These are phyloP conservation scores for Hippocampus comes DNA, from an alignment of 2,113 vertebrate species.

Conservation along the genomic window DNA sequence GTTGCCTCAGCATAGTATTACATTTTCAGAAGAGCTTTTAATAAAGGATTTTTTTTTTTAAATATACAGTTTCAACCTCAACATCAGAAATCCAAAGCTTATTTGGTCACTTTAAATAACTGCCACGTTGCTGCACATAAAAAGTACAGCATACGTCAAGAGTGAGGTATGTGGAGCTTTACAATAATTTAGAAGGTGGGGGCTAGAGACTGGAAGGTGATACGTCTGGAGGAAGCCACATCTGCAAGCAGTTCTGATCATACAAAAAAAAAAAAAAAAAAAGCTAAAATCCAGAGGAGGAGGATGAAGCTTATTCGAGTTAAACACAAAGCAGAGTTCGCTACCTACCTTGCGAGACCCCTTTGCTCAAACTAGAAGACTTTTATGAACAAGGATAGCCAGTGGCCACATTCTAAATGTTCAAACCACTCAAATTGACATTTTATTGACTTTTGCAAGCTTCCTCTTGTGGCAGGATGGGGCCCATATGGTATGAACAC, in stretches of 20 bases:
- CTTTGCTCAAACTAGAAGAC: neutral
- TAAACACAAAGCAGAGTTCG: neutral
- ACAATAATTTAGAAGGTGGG: neutral
- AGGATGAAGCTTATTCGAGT: neutral
- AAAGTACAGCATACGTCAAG: neutral
- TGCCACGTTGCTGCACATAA: neutral
- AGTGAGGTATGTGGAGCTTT: neutral
- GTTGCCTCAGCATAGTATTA: neutral
- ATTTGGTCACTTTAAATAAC: neutral
- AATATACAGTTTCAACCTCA: too few species aligned
- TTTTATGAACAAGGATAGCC: neutral
- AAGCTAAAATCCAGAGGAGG: neutral
- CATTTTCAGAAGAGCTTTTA: neutral
- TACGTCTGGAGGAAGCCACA: neutral
- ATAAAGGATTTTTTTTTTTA: too few species aligned
- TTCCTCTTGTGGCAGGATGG: neutral
- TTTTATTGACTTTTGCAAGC: neutral
- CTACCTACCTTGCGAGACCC: neutral
- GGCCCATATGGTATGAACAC: neutral
- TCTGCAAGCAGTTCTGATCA: neutral
- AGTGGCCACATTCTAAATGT: conserved; percentile 1
- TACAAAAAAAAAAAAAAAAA: neutral
- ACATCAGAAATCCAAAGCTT: neutral
- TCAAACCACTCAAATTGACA: neutral
- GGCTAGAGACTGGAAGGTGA: neutral